These are phyloP conservation scores for Meandrina meandrites DNA, from an alignment of 92 coral and sea anemone genomes.

Conservation along the genomic window DNA sequence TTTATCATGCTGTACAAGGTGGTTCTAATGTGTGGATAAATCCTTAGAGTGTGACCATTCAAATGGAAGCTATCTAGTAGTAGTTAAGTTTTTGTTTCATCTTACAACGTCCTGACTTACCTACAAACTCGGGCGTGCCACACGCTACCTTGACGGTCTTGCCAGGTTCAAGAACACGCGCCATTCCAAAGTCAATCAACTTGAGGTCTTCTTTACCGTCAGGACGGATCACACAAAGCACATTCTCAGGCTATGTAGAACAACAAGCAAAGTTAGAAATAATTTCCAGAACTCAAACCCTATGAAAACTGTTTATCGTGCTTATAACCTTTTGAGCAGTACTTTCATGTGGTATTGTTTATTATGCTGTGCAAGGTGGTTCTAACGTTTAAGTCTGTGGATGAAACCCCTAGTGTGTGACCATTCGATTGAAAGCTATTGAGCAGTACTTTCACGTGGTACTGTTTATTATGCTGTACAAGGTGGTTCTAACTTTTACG, in stretches of 20 bases:
- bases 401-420: not conserved
- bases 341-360: not conserved
- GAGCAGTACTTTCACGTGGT: not conserved
- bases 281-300: not conserved
- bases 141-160: slow-evolving; percentile 88
- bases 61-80: no score
- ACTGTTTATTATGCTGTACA: not conserved
- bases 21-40: no score
- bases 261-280: not conserved
- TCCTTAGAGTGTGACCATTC: no score
- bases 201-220: slow-evolving; percentile 96
- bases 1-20: no score
- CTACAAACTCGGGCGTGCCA: slow-evolving; percentile 99
- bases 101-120: slow-evolving; percentile 45
- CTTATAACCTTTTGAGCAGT: not conserved
- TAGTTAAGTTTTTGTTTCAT: no score
- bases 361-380: not conserved
- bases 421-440: not conserved
- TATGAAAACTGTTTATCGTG: not conserved
- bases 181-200: slow-evolving; percentile 98
- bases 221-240: slow-evolving; percentile 89
- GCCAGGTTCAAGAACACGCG: slow-evolving; percentile 83
- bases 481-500: not conserved
- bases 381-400: not conserved
- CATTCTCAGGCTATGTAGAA: slow-evolving; percentile 87